These are phyloP conservation scores for Cettia cetti DNA, from an alignment of 2,113 vertebrate genomes.

Conservation along the genomic window DNA sequence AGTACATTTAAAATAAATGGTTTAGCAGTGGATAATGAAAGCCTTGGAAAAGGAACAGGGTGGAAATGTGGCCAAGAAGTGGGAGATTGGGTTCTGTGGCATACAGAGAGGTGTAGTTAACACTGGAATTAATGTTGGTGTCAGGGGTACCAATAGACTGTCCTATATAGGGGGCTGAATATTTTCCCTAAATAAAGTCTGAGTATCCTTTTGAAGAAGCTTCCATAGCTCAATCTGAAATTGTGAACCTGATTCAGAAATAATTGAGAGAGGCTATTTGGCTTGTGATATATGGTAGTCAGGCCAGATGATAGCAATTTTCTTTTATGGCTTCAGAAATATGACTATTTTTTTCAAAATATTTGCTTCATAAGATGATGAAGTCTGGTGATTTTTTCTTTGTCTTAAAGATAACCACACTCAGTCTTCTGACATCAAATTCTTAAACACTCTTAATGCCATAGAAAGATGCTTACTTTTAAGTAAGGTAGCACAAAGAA, in stretches of 20 bases:
- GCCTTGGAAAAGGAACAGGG: background rate
- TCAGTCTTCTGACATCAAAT: background rate
- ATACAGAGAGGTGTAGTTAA: background rate
- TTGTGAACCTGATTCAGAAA: background rate
- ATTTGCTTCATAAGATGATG: background rate
- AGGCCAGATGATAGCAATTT: background rate
- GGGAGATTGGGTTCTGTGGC: background rate
- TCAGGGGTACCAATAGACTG: background rate
- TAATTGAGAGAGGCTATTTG: background rate
- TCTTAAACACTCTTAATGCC: background rate
- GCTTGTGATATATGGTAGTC: background rate
- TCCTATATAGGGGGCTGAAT: rapidly evolving
- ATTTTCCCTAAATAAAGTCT: background rate
- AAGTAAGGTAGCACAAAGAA: background rate
- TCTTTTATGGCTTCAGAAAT: background rate
- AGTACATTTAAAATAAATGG: background rate
- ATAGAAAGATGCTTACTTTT: background rate
- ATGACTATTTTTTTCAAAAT: background rate
- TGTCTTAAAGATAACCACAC: background rate
- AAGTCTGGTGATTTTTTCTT: background rate
- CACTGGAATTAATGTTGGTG: background rate
- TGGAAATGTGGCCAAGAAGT: background rate
- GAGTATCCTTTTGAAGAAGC: background rate
- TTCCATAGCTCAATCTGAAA: background rate
- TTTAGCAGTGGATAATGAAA: background rate